Base-by-base conservation (phyloP, 2,113 vertebrate genomes). In the Cynopterus brachyotis region DNA sequence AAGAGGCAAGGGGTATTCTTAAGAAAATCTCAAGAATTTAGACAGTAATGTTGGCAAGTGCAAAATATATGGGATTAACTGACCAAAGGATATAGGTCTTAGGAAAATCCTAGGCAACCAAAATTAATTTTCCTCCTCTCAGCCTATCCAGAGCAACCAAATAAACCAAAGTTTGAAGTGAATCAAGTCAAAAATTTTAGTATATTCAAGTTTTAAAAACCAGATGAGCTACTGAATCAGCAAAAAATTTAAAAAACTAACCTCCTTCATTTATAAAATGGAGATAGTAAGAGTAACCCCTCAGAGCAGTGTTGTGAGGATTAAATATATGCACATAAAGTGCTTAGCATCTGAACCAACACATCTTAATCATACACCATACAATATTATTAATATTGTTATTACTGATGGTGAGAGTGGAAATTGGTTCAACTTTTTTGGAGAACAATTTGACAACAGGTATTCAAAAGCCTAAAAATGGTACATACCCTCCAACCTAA, bases 11-110 rank as follows among this genome's bases (percentile, higher is more conserved):
- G 40, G 3, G 32, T 50, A 94, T 89, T 87, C 53, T 66, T 78
- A 78, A 79, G 75, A 91, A 91, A 89, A 79, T 84, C 70, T 92
- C 62, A 96, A 78, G 35, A 72, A 80, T 73, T 80, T 28, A 91
- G 83, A 92, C 2, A 13, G 70, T 70, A 45, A 73, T 79, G 20
- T 37, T 85, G 89, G 57, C 72, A 96, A 55, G 50, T 50, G 37
- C 72, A 75, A 96, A 94, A 89, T 53, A 80, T 50, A 81, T 30
- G 24, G 59, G 72, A 89, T 97, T 83, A 94, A 95, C 55, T 59
- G 87, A 69, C 60, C n/a, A 70, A 73, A 67, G 28, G 12, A 57
- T 24, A 76, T 8, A 4, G 35, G 70, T 92, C 64, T 69, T 55
- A 62, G 32, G n/a, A 89, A 91, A 79, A 94, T 57, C 69, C 22